Conservation (phyloP, 2,888 invertebrate species). For the Drosophila kanekoi region DNA sequence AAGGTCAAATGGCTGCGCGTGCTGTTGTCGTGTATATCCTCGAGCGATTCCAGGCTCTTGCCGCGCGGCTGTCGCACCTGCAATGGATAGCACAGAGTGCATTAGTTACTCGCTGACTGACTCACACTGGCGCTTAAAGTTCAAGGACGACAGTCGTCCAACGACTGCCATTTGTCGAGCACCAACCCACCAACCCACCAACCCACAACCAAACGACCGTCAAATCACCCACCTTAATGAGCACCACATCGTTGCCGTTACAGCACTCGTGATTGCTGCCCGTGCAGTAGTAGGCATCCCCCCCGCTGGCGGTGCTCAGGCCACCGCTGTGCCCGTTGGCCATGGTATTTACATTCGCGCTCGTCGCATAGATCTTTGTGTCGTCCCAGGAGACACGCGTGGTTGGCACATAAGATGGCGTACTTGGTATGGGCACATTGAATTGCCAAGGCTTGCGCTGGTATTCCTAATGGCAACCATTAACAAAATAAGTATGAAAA, state of each 20-base stretch:
- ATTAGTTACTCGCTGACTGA: slow-evolving; percentile 22
- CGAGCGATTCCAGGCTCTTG: slow-evolving; percentile 93
- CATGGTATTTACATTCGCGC: slow-evolving; percentile 22
- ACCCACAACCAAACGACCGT: no score
- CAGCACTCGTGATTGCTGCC: slow-evolving; percentile 84
- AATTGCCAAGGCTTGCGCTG: slow-evolving; percentile 83
- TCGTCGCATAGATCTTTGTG: slow-evolving; percentile 82
- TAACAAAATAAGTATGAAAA: slow-evolving; percentile 34
- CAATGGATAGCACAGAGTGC: slow-evolving; percentile 10
- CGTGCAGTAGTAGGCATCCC: slow-evolving; percentile 82
- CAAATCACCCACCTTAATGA: slow-evolving; percentile 85
- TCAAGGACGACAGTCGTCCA: slow-evolving; percentile 58
- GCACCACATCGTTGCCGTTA: slow-evolving; percentile 85
- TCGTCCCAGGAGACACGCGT: slow-evolving; percentile 85
- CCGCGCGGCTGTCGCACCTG: slow-evolving; percentile 93
- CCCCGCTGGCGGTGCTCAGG: slow-evolving; percentile 40
- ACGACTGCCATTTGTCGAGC: slow-evolving; percentile 39
- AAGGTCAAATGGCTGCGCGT: slow-evolving; percentile 85
- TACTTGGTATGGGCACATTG: slow-evolving; percentile 82
- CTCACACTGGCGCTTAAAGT: slow-evolving; percentile 48
- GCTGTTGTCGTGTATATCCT: slow-evolving; percentile 90
- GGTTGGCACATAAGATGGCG: slow-evolving; percentile 83
- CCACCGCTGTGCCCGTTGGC: slow-evolving; percentile 38
- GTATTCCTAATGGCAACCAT: slow-evolving; percentile 71
- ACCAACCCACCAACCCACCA: not conserved